phyloP scores from a whole-genome alignment of 2,113 vertebrate species.

The Laticauda laticaudata region DNA sequence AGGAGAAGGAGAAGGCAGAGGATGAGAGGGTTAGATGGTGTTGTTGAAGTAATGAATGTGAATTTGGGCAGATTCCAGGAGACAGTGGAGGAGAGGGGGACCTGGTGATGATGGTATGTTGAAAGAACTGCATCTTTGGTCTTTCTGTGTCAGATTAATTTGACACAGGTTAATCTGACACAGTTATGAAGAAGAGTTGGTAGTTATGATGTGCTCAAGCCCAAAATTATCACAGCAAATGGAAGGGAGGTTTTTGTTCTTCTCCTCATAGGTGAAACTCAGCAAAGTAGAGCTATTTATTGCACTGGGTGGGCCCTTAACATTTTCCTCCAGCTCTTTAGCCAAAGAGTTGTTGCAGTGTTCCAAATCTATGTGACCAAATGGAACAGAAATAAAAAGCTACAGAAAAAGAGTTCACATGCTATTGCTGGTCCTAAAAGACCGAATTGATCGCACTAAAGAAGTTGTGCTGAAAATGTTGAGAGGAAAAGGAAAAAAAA shows the following conservation, averaged over 20 bases:
- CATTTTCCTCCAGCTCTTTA: not conserved
- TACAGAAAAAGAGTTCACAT: rapidly evolving
- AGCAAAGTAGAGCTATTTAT: not conserved
- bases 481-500: not conserved
- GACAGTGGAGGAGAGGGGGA: not conserved
- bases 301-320: too few relatives aligned
- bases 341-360: not conserved
- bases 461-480: not conserved
- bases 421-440: not conserved
- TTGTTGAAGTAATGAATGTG: not conserved
- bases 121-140: not conserved
- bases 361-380: not conserved
- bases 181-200: not conserved
- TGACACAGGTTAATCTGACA: not conserved
- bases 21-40: not conserved
- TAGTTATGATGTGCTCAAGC: not conserved
- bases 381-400: not conserved
- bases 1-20: not conserved
- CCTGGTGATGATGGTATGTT: not conserved
- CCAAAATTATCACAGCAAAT: too few relatives aligned
- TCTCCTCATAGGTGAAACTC: not conserved
- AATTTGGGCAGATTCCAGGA: not conserved
- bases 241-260: not conserved
- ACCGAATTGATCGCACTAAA: not conserved
- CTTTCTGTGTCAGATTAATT: not conserved